phyloP scores from a whole-genome alignment of 2,888 invertebrate genomes.

The Hirtodrosophila confusa region DNA sequence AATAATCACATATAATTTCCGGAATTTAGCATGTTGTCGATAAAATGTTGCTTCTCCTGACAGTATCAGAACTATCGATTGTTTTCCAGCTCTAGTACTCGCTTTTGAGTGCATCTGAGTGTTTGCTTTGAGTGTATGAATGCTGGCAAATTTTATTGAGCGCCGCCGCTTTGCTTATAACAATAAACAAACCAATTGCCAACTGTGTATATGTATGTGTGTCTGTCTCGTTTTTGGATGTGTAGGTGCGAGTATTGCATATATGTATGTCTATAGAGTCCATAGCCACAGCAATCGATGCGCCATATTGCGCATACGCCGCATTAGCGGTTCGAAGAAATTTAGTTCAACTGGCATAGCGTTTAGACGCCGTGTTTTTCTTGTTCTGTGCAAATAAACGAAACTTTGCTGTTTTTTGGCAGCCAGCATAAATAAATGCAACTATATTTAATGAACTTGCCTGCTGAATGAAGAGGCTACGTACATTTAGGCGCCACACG shows the following conservation, averaged over 20 bases:
- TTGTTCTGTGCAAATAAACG: conserved; percentile 56
- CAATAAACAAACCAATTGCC: conserved; percentile 60
- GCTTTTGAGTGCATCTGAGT: conserved; percentile 7
- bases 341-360: conserved; percentile 59
- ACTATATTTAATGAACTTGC: conserved; percentile 59
- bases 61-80: no score
- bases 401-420: conserved; percentile 22
- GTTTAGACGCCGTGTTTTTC: conserved; percentile 36
- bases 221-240: neutral
- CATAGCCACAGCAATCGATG: conserved; percentile 1
- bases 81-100: no score
- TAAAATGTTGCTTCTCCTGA: no score
- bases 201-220: conserved; percentile 24
- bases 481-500: conserved; percentile 31
- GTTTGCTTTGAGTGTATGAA: neutral
- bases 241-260: neutral
- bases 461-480: conserved; percentile 25
- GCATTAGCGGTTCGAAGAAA: conserved; percentile 31
- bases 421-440: conserved; percentile 55
- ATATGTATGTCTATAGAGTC: neutral
- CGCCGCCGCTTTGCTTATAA: conserved; percentile 49
- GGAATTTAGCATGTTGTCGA: no score
- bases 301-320: conserved; percentile 70
- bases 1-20: no score
- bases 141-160: conserved; percentile 59